These are phyloP conservation scores for Enteromius radiatus DNA, from an alignment of 2,797 vertebrate species.

Conservation along the genomic window DNA sequence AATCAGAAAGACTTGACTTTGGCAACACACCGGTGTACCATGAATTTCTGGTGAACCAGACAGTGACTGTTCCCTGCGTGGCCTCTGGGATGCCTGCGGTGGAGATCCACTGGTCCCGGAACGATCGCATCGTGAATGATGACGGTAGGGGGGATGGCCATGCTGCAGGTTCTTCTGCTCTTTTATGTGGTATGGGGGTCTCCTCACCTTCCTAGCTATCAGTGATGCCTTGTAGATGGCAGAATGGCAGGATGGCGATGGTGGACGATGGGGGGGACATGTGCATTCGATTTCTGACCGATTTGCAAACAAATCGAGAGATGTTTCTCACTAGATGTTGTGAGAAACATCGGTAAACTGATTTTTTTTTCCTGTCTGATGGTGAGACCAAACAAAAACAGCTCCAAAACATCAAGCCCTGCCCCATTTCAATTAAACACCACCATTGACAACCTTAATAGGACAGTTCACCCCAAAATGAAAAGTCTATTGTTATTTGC, in stretches of 20 bases:
- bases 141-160: constrained; percentile 65
- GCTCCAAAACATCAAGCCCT: neutral
- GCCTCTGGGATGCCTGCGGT: constrained; percentile 71
- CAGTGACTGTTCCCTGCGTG: constrained; percentile 67
- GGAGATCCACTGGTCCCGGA: constrained; percentile 70
- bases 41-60: constrained; percentile 74
- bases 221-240: constrained; percentile 43
- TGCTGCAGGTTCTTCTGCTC: constrained; percentile 20
- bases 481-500: too few relatives aligned
- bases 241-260: constrained; percentile 43
- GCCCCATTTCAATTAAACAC: constrained; percentile 31
- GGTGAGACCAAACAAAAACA: neutral
- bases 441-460: constrained; percentile 55
- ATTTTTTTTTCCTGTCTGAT: neutral
- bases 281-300: neutral
- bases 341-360: constrained; percentile 48
- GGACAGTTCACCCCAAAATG: constrained; percentile 10
- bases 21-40: constrained; percentile 66
- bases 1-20: constrained; percentile 74
- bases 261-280: constrained; percentile 34
- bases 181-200: constrained; percentile 47
- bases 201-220: constrained; percentile 45
- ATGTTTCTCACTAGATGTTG: constrained; percentile 41
- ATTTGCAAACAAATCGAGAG: constrained; percentile 52
- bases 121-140: constrained; percentile 50